These are phyloP conservation scores for Diplazon laetatorius DNA, from an alignment of 2,888 invertebrate species.

Conservation along the genomic window DNA sequence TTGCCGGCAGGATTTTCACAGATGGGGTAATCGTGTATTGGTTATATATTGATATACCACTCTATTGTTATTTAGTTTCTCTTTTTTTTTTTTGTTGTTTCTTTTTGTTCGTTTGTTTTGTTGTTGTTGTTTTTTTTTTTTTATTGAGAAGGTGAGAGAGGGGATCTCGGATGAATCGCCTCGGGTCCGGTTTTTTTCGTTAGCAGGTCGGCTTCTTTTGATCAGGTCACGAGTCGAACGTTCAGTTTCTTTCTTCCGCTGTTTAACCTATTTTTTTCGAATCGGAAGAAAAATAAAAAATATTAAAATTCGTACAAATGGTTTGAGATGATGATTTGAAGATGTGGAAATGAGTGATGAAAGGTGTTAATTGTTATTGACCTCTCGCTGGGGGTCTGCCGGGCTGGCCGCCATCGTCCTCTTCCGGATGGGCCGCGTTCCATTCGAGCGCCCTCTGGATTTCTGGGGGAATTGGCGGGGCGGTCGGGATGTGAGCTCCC, in stretches of 20 bases:
- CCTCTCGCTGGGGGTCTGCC: conserved; percentile 75
- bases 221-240: conserved; percentile 74
- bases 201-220: conserved; percentile 76
- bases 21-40: conserved; percentile 52
- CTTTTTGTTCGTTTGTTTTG: conserved; percentile 67
- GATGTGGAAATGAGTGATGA: neutral
- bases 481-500: conserved; percentile 82
- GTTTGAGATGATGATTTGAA: conserved; percentile 1
- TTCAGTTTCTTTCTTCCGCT: conserved; percentile 51
- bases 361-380: conserved; percentile 29
- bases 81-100: conserved; percentile 69
- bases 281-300: no score
- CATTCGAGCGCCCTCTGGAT: conserved; percentile 82
- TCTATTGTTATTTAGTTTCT: conserved; percentile 66
- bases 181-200: conserved; percentile 76
- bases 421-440: conserved; percentile 82
- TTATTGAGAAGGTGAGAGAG: conserved; percentile 47
- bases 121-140: conserved; percentile 68
- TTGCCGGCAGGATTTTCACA: conserved; percentile 47
- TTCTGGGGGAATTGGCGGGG: conserved; percentile 82
- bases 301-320: conserved; percentile 24
- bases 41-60: conserved; percentile 65
- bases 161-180: conserved; percentile 67
- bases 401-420: conserved; percentile 77
- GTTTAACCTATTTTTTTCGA: conserved; percentile 75